phyloP scores from a whole-genome alignment of 2,888 invertebrate species.

The Gnatocerus cornutus region DNA sequence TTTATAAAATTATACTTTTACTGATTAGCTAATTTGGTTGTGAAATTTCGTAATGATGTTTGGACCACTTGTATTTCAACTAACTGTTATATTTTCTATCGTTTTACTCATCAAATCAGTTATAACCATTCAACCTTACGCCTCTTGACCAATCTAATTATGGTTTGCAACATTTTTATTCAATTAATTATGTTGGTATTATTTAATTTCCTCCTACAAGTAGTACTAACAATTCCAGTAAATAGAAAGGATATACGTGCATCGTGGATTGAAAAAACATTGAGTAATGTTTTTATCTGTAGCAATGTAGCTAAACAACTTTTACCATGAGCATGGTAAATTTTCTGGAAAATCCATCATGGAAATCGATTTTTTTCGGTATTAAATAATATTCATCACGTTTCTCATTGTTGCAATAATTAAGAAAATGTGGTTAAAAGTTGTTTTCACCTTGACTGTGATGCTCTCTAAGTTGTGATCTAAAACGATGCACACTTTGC shows the following conservation, averaged over 20 bases:
- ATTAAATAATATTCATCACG: conserved; percentile 5
- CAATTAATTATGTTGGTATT: conserved; percentile 22
- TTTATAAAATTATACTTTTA: neutral
- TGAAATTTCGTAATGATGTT: neutral
- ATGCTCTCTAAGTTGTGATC: neutral
- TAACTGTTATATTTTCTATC: conserved; percentile 9
- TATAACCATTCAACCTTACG: conserved; percentile 3
- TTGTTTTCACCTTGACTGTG: conserved; percentile 21
- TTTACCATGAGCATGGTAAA: conserved; percentile 19
- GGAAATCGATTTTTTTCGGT: conserved; percentile 21
- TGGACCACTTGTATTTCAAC: conserved; percentile 16
- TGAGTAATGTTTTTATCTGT: conserved; percentile 30
- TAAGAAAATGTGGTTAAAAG: neutral
- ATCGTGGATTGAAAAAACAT: conserved; percentile 32
- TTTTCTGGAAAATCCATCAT: conserved; percentile 18
- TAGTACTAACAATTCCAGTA: conserved; percentile 18
- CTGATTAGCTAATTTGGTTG: neutral
- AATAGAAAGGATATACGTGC: conserved; percentile 40
- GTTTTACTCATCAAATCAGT: conserved; percentile 8
- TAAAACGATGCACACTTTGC: neutral
- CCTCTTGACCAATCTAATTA: conserved; percentile 14
- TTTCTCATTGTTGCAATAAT: neutral
- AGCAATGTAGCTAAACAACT: conserved; percentile 43
- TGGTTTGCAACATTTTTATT: conserved; percentile 21
- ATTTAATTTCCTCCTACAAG: conserved; percentile 19